Evolutionary conservation across 2,113 vertebrate species (phyloP).

Genomic region (Neopipo cinnamomea): DNA sequence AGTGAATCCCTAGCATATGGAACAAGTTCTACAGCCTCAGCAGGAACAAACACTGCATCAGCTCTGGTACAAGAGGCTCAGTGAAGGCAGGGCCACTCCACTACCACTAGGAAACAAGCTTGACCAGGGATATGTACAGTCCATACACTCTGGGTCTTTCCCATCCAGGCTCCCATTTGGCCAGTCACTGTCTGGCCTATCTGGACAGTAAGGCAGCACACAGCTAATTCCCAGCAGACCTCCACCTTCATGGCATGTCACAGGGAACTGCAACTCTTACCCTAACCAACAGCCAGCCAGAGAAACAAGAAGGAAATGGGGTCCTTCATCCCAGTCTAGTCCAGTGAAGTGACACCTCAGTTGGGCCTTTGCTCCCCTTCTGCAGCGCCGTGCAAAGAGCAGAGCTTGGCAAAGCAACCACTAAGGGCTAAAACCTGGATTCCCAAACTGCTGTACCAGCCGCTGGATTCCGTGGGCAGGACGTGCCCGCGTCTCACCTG

Average conservation of each 20-base stretch:
- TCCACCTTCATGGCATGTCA: fast-evolving
- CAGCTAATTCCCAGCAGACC: neutral
- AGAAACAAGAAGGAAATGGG: neutral
- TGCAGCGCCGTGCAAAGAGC: neutral
- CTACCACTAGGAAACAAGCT: neutral
- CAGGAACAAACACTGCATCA: neutral
- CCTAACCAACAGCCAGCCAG: neutral
- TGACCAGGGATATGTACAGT: neutral
- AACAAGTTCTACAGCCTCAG: neutral
- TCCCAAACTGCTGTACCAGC: neutral
- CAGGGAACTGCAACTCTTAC: neutral
- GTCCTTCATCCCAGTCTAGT: neutral
- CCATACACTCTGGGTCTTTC: neutral
- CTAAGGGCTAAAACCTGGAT: neutral
- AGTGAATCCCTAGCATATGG: neutral
- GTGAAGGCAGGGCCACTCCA: neutral
- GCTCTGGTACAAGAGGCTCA: neutral
- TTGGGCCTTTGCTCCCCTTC: fast-evolving
- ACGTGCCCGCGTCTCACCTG: constrained; percentile 73
- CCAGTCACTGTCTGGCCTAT: fast-evolving
- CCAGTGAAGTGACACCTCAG: neutral
- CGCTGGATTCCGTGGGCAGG: fast-evolving
- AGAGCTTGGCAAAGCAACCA: neutral
- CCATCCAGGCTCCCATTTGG: neutral
- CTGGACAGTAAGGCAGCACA: neutral